Base-by-base conservation (phyloP, 64 coral and sea anemone species). In the Dendronephthya gigantea region DNA sequence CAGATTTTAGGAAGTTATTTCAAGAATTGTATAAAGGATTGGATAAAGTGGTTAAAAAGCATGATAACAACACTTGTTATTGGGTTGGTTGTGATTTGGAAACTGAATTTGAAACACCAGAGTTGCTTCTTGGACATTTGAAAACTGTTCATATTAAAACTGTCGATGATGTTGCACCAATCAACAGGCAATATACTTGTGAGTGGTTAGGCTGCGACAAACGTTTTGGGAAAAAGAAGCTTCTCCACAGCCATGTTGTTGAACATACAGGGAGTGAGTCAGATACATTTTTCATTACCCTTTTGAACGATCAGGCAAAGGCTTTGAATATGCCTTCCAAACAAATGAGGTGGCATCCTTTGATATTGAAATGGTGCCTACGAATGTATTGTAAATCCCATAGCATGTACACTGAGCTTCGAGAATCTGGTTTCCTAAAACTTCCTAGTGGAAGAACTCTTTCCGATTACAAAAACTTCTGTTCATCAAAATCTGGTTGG, bases 261-360 rank as follows among this genome's bases (percentile, higher is more conserved):
- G 72, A 79, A 79, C 72, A 79, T 33, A 79, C 72, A 79, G 72
- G 72, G 13, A 79, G 72, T 79, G 72, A 79, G 29, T 16, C 72
- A 36, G 72, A 33, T 39, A 79, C 72, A 8, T 79, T 79, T 79
- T 79, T 79, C 72, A 79, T 79, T 0, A 79, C 72, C 34, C 72
- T 79, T 79, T 17, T 79, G 30, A 29, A 79, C 36, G 72, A 79
- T 33, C 72, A 79, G 22, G 72, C 72, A 79, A 39, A 79, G 32
- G 72, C 72, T 79, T 79, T 79, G 22, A 79, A 79, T 29, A 79
- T 35, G 29, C 72, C 72, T 35, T 79, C 72, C 6, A 79, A 79
- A 79, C 31, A 79, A 79, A 79, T 79, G 72, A 79, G 72, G 31
- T 79, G 72, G 72, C 72, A 79, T 79, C 72, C 72, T 39, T 79